phyloP scores from a whole-genome alignment of 2,113 vertebrate species.

The Tonatia bakeri region DNA sequence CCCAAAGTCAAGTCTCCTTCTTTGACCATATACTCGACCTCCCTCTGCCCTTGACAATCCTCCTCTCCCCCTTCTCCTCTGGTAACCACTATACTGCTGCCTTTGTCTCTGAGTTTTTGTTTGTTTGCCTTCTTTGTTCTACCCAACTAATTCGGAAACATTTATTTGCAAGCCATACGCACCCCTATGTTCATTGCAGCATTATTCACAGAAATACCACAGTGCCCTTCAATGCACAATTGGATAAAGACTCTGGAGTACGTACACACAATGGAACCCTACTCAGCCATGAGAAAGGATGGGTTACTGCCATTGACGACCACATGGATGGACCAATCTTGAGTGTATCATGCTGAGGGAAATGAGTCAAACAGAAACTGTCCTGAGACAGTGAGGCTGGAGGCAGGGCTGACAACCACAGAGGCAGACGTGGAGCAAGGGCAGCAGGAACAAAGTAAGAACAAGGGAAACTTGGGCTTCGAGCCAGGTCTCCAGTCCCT shows the following conservation, averaged over 20 bases:
- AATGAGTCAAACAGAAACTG: background rate
- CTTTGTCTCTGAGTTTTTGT: background rate
- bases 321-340: background rate
- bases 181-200: background rate
- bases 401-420: background rate
- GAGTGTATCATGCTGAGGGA: background rate
- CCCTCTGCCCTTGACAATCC: background rate
- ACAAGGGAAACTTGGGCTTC: fast-evolving
- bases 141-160: background rate
- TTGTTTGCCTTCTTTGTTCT: background rate
- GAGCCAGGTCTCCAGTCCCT: background rate
- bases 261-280: background rate
- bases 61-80: background rate
- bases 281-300: background rate
- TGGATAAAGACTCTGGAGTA: background rate
- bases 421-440: background rate
- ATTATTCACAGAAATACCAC: background rate
- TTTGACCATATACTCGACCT: background rate
- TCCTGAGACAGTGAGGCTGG: background rate
- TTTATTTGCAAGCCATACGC: background rate
- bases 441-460: background rate
- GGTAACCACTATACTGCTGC: background rate
- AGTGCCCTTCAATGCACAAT: background rate
- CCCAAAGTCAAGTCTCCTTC: background rate
- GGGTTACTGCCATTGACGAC: background rate